phyloP scores from a whole-genome alignment of 92 coral and sea anemone species.

The Muricea muricata region DNA sequence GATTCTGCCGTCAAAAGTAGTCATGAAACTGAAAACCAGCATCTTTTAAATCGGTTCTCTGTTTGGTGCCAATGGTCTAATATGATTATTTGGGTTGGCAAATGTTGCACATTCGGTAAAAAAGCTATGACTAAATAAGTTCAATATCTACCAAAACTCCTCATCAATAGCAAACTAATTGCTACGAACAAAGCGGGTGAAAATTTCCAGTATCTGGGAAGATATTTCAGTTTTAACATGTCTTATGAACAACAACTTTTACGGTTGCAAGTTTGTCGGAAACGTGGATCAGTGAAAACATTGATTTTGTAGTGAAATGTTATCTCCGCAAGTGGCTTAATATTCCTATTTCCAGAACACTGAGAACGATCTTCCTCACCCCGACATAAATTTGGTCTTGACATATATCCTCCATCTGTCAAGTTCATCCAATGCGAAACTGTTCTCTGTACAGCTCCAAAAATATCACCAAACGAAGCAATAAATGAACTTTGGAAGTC shows the following conservation, averaged over 20 bases:
- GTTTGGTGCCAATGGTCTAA: too few species aligned
- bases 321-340: constrained; percentile 17
- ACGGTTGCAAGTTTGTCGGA: constrained; percentile 47
- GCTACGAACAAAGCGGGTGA: constrained; percentile 40
- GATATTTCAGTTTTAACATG: constrained; percentile 39
- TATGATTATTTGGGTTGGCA: too few species aligned
- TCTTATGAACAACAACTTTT: constrained; percentile 42
- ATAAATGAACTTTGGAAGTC: constrained; percentile 17
- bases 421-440: constrained; percentile 31
- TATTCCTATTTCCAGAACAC: not conserved
- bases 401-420: not conserved
- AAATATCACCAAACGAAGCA: not conserved
- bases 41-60: too few species aligned
- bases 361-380: not conserved
- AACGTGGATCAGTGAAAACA: constrained; percentile 47
- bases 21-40: too few species aligned
- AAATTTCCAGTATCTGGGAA: constrained; percentile 48
- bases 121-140: too few species aligned
- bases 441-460: constrained; percentile 24
- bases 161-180: too few species aligned
- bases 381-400: not conserved
- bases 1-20: too few species aligned
- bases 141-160: too few species aligned
- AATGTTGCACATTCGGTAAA: too few species aligned
- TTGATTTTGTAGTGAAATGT: constrained; percentile 34